Percentiles rank a stretch among this genome's conserved stretches.
These are phyloP conservation scores for Oreohelix idahoensis DNA, from an alignment of 1,140 invertebrate genomes.

Conservation along the genomic window DNA sequence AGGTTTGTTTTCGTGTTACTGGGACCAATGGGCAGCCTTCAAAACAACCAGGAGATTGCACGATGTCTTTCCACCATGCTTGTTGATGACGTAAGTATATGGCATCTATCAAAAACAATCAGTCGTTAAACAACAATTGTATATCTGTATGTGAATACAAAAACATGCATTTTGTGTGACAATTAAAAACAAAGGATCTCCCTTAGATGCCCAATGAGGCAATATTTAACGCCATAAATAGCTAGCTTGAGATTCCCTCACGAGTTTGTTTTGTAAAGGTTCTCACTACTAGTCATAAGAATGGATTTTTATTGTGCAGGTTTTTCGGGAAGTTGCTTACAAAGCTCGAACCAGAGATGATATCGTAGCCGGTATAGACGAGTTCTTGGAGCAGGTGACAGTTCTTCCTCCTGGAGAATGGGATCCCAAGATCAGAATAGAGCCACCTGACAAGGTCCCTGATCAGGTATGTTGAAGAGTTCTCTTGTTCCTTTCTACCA, in stretches of 20 bases:
- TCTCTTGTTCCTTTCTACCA: too few species aligned
- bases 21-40: slow-evolving; percentile 85
- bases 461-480: slow-evolving; percentile 54
- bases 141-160: too few species aligned
- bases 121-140: too few species aligned
- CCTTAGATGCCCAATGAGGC: too few species aligned
- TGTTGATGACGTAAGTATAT: slow-evolving; percentile 84
- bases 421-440: slow-evolving; percentile 68
- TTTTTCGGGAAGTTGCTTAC: slow-evolving; percentile 87
- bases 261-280: too few species aligned
- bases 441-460: slow-evolving; percentile 62
- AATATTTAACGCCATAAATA: too few species aligned
- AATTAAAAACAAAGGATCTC: too few species aligned
- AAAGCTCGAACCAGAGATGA: slow-evolving; percentile 87
- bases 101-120: too few species aligned
- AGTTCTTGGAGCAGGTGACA: slow-evolving; percentile 95
- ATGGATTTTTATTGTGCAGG: too few species aligned
- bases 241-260: too few species aligned
- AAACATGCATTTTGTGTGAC: too few species aligned
- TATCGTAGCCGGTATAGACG: slow-evolving; percentile 91
- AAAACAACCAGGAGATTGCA: slow-evolving; percentile 86
- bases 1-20: slow-evolving; percentile 87
- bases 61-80: slow-evolving; percentile 95
- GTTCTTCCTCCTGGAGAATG: slow-evolving; percentile 93
- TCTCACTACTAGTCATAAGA: too few species aligned